Conservation (phyloP, 2,888 invertebrate genomes). For the Phlogophora meticulosa region DNA sequence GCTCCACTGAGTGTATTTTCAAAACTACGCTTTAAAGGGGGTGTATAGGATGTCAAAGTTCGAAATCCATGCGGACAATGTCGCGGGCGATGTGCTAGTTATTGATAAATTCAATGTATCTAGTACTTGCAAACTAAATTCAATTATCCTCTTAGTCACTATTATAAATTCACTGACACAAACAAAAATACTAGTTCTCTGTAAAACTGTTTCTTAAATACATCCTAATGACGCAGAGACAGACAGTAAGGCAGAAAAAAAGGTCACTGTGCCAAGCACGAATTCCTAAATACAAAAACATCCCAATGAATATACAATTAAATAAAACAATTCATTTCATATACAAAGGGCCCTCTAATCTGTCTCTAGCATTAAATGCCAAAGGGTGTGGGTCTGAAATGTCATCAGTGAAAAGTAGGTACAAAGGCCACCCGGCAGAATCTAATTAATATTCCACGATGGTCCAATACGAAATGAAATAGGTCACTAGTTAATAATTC, state of each 20-base stretch:
- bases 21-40: no score
- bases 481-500: constrained; percentile 54
- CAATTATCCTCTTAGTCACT: no score
- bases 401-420: constrained; percentile 45
- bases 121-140: no score
- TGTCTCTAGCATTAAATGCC: constrained; percentile 3
- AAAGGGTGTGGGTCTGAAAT: constrained; percentile 26
- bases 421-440: constrained; percentile 31
- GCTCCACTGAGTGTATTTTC: no score
- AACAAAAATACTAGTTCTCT: background rate
- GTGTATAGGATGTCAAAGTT: no score
- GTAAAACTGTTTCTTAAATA: background rate
- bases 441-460: constrained; percentile 57
- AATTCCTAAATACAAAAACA: no score
- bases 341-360: background rate
- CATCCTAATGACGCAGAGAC: background rate
- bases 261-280: no score
- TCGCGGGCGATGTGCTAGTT: no score
- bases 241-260: no score
- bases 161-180: no score
- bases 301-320: background rate
- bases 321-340: background rate
- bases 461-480: constrained; percentile 40
- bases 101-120: background rate
- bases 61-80: no score